Evolutionary conservation across 2,888 invertebrate species (phyloP), one percentile per base, ranked within the genome.

Genomic region (Caenorhabditis panamensis): DNA sequence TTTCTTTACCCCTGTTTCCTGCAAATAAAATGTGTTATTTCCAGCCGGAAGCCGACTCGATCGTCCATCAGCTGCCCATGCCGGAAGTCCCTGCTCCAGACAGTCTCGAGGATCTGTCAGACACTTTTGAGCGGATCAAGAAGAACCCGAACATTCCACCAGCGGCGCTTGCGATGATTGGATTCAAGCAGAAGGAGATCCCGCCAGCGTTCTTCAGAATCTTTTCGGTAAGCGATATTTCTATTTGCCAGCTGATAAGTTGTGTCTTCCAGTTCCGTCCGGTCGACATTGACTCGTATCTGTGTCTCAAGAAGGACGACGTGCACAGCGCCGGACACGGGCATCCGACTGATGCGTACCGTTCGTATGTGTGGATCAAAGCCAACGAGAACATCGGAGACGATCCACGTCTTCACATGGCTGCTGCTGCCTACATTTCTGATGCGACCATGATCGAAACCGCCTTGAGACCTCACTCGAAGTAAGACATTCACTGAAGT

Each of bases 371-470:
- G 11, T 88, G 88, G 88, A 80, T 87, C 53, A 86, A 85, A 51
- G 83, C 85, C 1, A 85, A 84, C 37, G 86, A 85, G 68, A 83
- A 82, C 41, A 84, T 86, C 66, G 91, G 91, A 44, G 88, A 90
- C 53, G 90, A 91, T 75, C 84, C 87, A 24, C 90, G 91, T 61
- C 82, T 92, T 24, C 92, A 92, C 82, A 90, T 91, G 72, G 92
- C 92, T 76, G 91, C 91, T 11, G 91, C 91, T 3, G 92, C 91
- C 13, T 92, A 91, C 84, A 91, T 92, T 83, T 91, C 91, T 0
- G 92, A 92, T 83, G 80, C 81, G 20, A 85, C 84, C 9, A 85
- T 86, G 83, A 84, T 86, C 67, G 84, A 86, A 61, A 86, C 86
- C 0, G 86, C 86, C 0, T 67, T 86, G 63, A 75, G 86, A 54